Base-by-base conservation (phyloP, 2,113 vertebrate species). In the Oryzias celebensis region DNA sequence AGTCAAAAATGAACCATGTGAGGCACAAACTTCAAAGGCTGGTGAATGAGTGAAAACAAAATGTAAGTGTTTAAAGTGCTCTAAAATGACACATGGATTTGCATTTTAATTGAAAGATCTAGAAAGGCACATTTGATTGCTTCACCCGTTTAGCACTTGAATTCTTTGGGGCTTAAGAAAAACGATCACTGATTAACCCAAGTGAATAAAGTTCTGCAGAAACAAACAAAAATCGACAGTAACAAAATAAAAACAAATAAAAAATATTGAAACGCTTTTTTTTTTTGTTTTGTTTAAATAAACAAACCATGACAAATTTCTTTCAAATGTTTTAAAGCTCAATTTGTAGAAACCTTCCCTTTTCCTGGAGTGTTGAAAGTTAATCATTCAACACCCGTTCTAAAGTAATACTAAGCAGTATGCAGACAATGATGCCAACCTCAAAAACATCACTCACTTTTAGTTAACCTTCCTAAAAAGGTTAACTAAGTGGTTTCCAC, bases 61-160 rank as follows among this genome's bases (percentile, higher is more conserved):
- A 24, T 12, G 48, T 62, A 20, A 16, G 26, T 5, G 20, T 24
- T 59, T 46, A 20, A 59, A 48, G 58, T 44, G 18, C 42, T 51
- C 8, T 10, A 26, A 2, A 67, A 62, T 41, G 15, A 53, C 20
- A 63, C 52, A 26, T 0, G 54, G 7, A 23, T 10, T n/a, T 44
- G n/a, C 31, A 17, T 31, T 26, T 17, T 8, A 16, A 52, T 26
- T 20, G 20, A 15, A 48, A 44, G 68, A 31, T 43, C 41, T 62
- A 5, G 58, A 23, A 87, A 88, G 81, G 85, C 87, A 85, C 79
- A 53, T 4, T 20, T 75, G 53, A 61, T 63, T 62, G 26, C 5
- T 66, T 72, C 17, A 62, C 78, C 73, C 57, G 69, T 72, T 24
- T 42, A 14, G n/a, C 5, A 3, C 50, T 52, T 52, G 14, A 23